Base-by-base conservation (phyloP, 2,888 invertebrate genomes). In the Xestia sexstrigata region DNA sequence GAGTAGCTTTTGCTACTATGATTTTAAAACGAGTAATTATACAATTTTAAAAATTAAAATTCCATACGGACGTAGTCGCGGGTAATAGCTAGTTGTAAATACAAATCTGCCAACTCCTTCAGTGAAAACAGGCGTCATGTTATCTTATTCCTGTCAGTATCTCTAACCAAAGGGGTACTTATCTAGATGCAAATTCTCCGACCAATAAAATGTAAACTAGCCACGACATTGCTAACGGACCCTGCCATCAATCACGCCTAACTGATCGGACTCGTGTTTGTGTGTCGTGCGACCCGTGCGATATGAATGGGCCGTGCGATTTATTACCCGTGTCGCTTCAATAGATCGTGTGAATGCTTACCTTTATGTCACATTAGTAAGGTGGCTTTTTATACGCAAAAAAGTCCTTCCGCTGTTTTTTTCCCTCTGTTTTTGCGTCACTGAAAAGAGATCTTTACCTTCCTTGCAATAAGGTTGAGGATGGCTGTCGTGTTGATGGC, bases 201-300 rank as follows among this genome's bases (percentile, higher is more conserved):
- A 11, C 3, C 26, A 60, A 60, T 79, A 55, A 55, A 78, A 63
- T n/a, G 35, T 45, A 78, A 83, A 79, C 79, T 69, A 65, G 26
- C 68, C 49, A 63, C 26, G 35, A 58, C 58, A 30, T 63, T 9
- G 30, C 82, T 42, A 66, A 74, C 66, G 39, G 20, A 23, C 13
- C 2, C 49, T 49, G 42, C 13, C 55, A 85, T 85, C 76, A 85
- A 87, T 86, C 85, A 77, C 55, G n/a, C 23, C 52, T 52, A 76
- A 84, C 66, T 58, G 76, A 84, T 85, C 65, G 60, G 45, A 20
- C 49, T 74, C 47, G 45, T 70, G 74, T 78, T 72, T 74, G 73
- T 80, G 35, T 58, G 83, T 78, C 69, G 26, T 60, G 20, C 58
- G 47, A 74, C 65, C 42, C 52, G 62, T 52, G 45, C 66, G 76